Evolutionary conservation across 1,140 invertebrate species (phyloP), one percentile per base, ranked within the genome.

Genomic region (Hylaeus anthracinus): DNA sequence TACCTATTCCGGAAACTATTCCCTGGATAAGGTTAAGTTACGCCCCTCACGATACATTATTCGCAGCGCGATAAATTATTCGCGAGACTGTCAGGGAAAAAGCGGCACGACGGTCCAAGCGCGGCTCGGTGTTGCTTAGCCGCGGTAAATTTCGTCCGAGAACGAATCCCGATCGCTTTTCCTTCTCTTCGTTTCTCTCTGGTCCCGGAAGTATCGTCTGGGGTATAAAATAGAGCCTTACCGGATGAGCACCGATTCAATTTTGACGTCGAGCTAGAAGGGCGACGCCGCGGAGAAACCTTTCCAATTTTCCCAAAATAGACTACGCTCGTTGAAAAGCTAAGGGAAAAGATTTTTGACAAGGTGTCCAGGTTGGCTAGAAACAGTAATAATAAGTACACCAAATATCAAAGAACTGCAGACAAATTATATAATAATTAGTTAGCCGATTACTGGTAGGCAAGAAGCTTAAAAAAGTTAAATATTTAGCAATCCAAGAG

Each of bases 11-110:
- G 26, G 58, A 55, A 77, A 70, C 78, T 71, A 26, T 71, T 56
- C 51, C 10, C 60, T 2, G 64, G 73, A 37, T 45, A 63, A 55
- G 66, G 26, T 12, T 43, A 64, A 77, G 79, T 81, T 69, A 63
- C 65, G 65, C 8, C 12, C 26, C 26, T 26, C 2, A 10, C 72
- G 56, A 76, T 81, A 63, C 12, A 64, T 76, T 76, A 69, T 81
- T 76, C 48, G 39, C 1, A 10, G 10, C 5, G 8, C 56, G 65
- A 72, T 79, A 72, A 79, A 79, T 79, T 72, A 79, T 79, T 79
- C 72, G 56, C n/a, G 48, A 10, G 53, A 9, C 60, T 63, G 58
- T 45, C n/a, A 15, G n/a, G 45, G 53, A 53, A 78, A 78, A 78
- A 37, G 10, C 51, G 12, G 9, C 8, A 63, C 37, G 72, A 5